Conservation (phyloP, 2,113 vertebrate species). For the Glaucomys volans region DNA sequence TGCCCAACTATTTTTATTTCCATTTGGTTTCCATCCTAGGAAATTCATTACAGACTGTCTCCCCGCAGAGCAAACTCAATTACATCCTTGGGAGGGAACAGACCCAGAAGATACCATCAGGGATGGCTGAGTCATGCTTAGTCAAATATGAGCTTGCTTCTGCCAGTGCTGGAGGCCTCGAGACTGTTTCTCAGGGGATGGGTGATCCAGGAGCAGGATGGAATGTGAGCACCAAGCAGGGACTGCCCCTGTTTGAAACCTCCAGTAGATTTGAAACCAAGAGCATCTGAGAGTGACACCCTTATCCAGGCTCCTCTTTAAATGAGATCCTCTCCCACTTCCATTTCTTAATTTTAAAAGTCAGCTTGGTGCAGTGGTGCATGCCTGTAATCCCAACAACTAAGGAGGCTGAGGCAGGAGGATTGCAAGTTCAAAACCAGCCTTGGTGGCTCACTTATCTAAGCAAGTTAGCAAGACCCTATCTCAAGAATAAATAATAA, state of each 20-base stretch:
- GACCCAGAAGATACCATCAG: not conserved
- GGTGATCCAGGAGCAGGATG: not conserved
- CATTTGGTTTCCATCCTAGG: slow-evolving; percentile 49
- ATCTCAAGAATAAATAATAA: too few species aligned
- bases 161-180: not conserved
- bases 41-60: slow-evolving; percentile 58
- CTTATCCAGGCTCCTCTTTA: not conserved
- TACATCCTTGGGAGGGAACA: not conserved
- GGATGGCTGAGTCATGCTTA: slow-evolving; percentile 13
- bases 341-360: not conserved
- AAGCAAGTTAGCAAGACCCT: too few species aligned
- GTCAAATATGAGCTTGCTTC: not conserved
- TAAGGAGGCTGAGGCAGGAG: too few species aligned
- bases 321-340: not conserved
- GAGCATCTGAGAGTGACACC: not conserved
- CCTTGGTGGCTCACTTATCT: too few species aligned
- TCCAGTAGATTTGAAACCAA: not conserved
- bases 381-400: too few species aligned
- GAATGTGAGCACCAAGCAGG: not conserved
- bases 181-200: not conserved
- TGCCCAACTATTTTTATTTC: slow-evolving; percentile 50
- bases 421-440: too few species aligned
- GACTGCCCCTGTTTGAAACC: not conserved
- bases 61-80: slow-evolving; percentile 24
- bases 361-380: too few species aligned